Conservation (phyloP, 2,113 vertebrate species). For the Aegithalos caudatus region DNA sequence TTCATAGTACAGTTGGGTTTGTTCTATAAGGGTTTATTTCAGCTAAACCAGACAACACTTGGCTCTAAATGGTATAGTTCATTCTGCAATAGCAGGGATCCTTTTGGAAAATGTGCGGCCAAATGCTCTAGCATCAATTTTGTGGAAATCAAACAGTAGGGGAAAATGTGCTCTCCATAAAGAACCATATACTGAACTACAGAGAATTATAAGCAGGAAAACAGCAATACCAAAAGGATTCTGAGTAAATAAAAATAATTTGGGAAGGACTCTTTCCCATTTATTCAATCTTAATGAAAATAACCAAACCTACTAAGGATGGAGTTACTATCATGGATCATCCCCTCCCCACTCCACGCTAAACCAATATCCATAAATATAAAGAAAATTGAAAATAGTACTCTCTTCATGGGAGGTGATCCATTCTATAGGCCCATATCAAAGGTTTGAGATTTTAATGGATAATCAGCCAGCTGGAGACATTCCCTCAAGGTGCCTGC, state of each 20-base stretch:
- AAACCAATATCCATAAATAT: background rate
- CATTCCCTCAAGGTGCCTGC: conserved; percentile 40
- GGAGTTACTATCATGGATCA: background rate
- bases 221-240: background rate
- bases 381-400: background rate
- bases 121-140: background rate
- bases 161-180: background rate
- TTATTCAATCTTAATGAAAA: background rate
- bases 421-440: background rate
- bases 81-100: background rate
- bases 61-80: background rate
- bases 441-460: conserved; percentile 43
- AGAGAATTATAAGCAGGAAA: background rate
- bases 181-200: background rate
- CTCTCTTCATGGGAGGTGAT: background rate
- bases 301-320: background rate
- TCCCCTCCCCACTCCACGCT: background rate
- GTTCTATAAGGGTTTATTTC: background rate
- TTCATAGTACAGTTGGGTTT: background rate
- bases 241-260: background rate
- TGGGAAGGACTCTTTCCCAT: background rate
- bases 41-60: background rate
- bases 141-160: background rate
- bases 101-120: background rate
- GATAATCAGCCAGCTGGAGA: conserved; percentile 43